Evolutionary conservation across 2,113 vertebrate genomes (phyloP).

Genomic region (Kobus ellipsiprymnus): DNA sequence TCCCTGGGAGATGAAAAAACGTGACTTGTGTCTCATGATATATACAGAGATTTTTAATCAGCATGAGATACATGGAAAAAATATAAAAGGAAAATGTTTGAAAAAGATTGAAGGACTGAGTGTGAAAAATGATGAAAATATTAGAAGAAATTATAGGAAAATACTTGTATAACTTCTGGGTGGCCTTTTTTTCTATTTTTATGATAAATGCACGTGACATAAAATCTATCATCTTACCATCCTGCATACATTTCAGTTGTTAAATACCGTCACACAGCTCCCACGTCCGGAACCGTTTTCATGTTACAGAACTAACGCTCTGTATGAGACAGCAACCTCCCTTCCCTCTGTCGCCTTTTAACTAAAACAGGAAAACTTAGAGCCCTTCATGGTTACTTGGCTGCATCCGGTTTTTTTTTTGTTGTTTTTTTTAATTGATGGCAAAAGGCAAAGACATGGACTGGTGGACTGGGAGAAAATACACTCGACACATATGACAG

Average conservation of each 20-base stretch:
- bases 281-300: not conserved
- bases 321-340: not conserved
- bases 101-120: not conserved
- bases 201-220: not conserved
- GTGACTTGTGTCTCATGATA: not conserved
- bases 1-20: not conserved
- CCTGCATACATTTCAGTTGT: not conserved
- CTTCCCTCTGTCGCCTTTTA: not conserved
- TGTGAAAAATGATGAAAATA: not conserved
- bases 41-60: not conserved
- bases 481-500: not conserved
- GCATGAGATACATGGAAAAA: not conserved
- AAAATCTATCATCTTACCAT: not conserved
- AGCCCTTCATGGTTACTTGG: not conserved
- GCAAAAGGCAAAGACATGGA: not conserved
- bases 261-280: not conserved
- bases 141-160: not conserved
- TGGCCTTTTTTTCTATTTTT: not conserved
- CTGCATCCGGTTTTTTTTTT: no score
- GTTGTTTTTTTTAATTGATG: not conserved
- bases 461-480: not conserved
- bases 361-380: not conserved
- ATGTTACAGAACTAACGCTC: not conserved
- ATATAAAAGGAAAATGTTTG: not conserved
- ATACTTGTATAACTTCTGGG: not conserved